These are phyloP conservation scores for Siniperca knerii DNA, from an alignment of 2,113 vertebrate genomes.

Conservation along the genomic window DNA sequence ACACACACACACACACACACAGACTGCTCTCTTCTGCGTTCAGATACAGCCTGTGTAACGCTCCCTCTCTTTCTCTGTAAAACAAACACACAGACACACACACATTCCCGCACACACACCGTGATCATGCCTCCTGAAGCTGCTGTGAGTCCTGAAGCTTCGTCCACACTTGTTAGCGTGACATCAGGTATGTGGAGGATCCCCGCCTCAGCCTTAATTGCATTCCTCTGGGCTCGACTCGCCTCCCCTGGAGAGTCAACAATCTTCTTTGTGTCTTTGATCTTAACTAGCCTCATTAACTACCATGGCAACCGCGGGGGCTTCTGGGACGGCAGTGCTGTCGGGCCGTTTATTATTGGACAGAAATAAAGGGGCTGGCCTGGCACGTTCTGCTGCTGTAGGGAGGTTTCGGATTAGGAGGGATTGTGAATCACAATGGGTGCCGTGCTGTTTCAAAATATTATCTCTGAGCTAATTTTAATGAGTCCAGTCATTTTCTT, in stretches of 20 bases:
- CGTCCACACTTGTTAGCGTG: conserved; percentile 27
- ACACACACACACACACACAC: neutral
- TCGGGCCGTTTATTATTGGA: conserved; percentile 49
- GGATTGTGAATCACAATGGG: conserved; percentile 38
- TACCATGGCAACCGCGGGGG: conserved; percentile 58
- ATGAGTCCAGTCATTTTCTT: neutral
- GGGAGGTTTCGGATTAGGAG: conserved; percentile 35
- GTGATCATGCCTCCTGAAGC: neutral
- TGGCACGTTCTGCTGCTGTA: neutral
- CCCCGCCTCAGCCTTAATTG: conserved; percentile 60
- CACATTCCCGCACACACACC: conserved; percentile 14
- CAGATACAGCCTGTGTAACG: neutral
- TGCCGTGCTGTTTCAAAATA: conserved; percentile 18
- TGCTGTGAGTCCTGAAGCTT: neutral
- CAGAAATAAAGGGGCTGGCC: conserved; percentile 32
- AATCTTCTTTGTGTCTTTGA: conserved; percentile 57
- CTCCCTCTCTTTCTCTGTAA: too few species aligned
- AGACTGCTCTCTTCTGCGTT: neutral
- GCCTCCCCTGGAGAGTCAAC: conserved; percentile 60
- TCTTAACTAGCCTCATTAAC: conserved; percentile 67
- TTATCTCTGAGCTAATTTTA: conserved; percentile 52
- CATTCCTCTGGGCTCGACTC: conserved; percentile 54
- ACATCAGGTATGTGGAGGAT: conserved; percentile 52
- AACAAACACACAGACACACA: conserved; percentile 23
- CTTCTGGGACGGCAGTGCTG: conserved; percentile 17